A percentile compares a stretch with the other conserved stretches of the same genome.
Evolutionary conservation across 2,888 invertebrate species (phyloP).

Genomic region (Unio delphinus): DNA sequence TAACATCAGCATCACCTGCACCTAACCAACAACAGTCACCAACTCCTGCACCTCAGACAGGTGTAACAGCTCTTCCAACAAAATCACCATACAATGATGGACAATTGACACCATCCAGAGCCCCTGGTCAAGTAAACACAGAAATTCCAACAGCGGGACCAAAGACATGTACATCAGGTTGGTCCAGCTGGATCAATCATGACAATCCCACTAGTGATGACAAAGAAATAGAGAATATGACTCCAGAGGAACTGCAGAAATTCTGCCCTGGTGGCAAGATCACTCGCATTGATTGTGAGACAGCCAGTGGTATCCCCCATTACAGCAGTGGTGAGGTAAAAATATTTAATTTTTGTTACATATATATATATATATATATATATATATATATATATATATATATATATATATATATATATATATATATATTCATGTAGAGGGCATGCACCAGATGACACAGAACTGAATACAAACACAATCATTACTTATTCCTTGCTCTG

Average conservation of each 20-base stretch:
- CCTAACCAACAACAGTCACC: background rate
- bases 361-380: too few species aligned
- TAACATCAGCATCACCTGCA: background rate
- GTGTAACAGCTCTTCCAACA: constrained; percentile 4
- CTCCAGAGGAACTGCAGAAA: constrained; percentile 22
- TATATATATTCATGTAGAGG: too few species aligned
- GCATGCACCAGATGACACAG: too few species aligned
- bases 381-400: too few species aligned
- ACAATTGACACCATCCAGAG: background rate
- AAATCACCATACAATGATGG: background rate
- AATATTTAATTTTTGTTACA: background rate
- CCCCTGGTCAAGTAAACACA: background rate
- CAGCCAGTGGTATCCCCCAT: constrained; percentile 38
- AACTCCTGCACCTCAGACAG: background rate
- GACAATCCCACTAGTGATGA: constrained; percentile 42
- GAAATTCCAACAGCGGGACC: background rate
- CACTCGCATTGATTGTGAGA: constrained; percentile 59
- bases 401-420: too few species aligned
- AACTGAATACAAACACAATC: too few species aligned
- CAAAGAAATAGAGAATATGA: constrained; percentile 45
- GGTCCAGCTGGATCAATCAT: constrained; percentile 54
- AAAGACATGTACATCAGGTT: constrained; percentile 19
- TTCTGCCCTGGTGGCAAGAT: constrained; percentile 56
- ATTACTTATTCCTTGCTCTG: too few species aligned
- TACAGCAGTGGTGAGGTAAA: constrained; percentile 48